Evolutionary conservation across 2,888 invertebrate genomes (phyloP).

Genomic region (Crocallis elinguaria): DNA sequence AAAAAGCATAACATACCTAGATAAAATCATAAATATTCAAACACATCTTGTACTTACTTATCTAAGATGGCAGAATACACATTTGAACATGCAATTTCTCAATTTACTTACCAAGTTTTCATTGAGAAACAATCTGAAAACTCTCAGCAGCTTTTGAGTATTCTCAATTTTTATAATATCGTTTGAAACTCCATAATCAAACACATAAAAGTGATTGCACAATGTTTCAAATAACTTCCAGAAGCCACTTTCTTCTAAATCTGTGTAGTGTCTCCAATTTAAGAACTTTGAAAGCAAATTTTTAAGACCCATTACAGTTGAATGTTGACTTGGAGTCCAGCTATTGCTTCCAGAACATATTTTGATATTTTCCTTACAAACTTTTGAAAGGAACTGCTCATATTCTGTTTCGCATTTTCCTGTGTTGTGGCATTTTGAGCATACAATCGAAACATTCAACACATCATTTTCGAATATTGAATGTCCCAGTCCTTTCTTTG

Average conservation of each 20-base stretch:
- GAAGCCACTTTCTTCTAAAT: slow-evolving; percentile 55
- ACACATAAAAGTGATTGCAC: slow-evolving; percentile 71
- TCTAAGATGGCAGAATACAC: too few relatives aligned
- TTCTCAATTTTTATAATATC: slow-evolving; percentile 62
- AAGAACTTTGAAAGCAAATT: slow-evolving; percentile 69
- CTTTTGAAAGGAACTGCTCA: slow-evolving; percentile 35
- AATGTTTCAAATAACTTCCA: slow-evolving; percentile 62
- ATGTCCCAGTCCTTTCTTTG: slow-evolving; percentile 50
- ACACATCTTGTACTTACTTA: too few relatives aligned
- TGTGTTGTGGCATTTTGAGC: slow-evolving; percentile 63
- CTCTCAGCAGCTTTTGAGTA: slow-evolving; percentile 55
- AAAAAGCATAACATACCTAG: too few relatives aligned
- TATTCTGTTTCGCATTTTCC: slow-evolving; percentile 29
- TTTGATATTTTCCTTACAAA: slow-evolving; percentile 45
- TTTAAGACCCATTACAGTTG: slow-evolving; percentile 54
- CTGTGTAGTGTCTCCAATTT: slow-evolving; percentile 60
- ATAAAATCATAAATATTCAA: too few relatives aligned
- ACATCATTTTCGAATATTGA: slow-evolving; percentile 51
- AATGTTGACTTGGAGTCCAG: slow-evolving; percentile 46
- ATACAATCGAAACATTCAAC: slow-evolving; percentile 55
- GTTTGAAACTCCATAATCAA: slow-evolving; percentile 57
- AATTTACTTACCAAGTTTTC: slow-evolving; percentile 34
- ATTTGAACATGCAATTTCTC: too few relatives aligned
- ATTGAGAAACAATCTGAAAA: slow-evolving; percentile 58
- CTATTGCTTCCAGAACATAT: slow-evolving; percentile 50